A percentile compares a stretch with the other conserved stretches of the same genome.
phyloP scores from a whole-genome alignment of 30 jellyfish, hydroid and myxozoan genomes.

The Hydractinia symbiolongicarpus region DNA sequence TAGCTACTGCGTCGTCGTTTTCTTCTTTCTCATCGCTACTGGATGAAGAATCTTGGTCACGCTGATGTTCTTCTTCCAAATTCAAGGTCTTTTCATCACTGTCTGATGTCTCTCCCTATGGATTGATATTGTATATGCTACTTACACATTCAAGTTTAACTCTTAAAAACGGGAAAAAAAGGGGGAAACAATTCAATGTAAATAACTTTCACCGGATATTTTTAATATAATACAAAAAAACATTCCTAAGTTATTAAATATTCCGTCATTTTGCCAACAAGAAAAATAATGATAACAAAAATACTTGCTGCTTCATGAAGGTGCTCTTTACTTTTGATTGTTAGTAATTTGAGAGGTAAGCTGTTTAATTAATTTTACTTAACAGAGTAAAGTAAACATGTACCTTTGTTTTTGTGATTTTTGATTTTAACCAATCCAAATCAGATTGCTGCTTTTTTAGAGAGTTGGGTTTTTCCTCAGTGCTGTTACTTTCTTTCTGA shows the following conservation, averaged over 20 bases:
- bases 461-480: neutral
- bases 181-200: too few relatives aligned
- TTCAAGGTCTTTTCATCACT: constrained; percentile 25
- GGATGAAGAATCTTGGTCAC: too few relatives aligned
- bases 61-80: neutral
- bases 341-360: neutral
- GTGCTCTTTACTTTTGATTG: neutral
- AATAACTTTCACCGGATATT: too few relatives aligned
- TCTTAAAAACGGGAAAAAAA: too few relatives aligned
- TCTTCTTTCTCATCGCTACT: too few relatives aligned
- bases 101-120: constrained; percentile 40
- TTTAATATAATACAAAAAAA: too few relatives aligned
- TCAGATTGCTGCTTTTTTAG: constrained; percentile 40
- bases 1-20: too few relatives aligned
- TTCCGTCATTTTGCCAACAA: neutral
- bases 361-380: neutral
- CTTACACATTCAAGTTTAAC: neutral
- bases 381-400: neutral
- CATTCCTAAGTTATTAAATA: too few relatives aligned
- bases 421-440: constrained; percentile 71
- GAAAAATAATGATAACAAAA: neutral
- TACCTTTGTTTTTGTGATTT: constrained; percentile 37
- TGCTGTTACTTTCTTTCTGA: neutral
- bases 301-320: neutral
- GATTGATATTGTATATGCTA: neutral